phyloP scores from a whole-genome alignment of 1,140 invertebrate genomes.

The Doryteuthis pealeii region DNA sequence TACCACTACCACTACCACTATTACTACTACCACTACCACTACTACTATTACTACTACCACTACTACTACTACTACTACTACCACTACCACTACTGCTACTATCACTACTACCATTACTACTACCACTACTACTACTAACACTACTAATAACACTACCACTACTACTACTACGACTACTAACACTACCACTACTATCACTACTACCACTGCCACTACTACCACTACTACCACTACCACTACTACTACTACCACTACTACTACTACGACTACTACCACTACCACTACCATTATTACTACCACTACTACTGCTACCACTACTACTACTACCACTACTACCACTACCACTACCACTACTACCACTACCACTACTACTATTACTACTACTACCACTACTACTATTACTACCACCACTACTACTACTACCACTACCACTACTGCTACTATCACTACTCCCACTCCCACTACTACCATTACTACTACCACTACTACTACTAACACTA shows the following conservation, averaged over 20 bases:
- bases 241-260: conserved; percentile 9
- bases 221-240: conserved; percentile 27
- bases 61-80: neutral
- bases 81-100: neutral
- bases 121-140: conserved; percentile 24
- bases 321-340: conserved; percentile 7
- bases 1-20: neutral
- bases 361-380: conserved; percentile 19
- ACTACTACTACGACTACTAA: too few species aligned
- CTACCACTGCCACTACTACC: conserved; percentile 17
- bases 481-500: too few species aligned
- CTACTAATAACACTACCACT: conserved; percentile 18
- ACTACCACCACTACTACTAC: too few species aligned
- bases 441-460: too few species aligned
- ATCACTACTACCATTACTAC: neutral
- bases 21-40: conserved; percentile 13
- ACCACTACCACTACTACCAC: conserved; percentile 11
- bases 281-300: neutral
- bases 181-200: conserved; percentile 26
- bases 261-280: neutral
- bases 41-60: conserved; percentile 19
- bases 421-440: too few species aligned
- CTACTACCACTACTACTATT: conserved; percentile 23
- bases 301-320: conserved; percentile 10
- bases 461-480: too few species aligned